A percentile compares a stretch with the other conserved stretches of the same genome.
Evolutionary conservation across 1,140 invertebrate genomes (phyloP).

Genomic region (Pseudomyrmex concolor): DNA sequence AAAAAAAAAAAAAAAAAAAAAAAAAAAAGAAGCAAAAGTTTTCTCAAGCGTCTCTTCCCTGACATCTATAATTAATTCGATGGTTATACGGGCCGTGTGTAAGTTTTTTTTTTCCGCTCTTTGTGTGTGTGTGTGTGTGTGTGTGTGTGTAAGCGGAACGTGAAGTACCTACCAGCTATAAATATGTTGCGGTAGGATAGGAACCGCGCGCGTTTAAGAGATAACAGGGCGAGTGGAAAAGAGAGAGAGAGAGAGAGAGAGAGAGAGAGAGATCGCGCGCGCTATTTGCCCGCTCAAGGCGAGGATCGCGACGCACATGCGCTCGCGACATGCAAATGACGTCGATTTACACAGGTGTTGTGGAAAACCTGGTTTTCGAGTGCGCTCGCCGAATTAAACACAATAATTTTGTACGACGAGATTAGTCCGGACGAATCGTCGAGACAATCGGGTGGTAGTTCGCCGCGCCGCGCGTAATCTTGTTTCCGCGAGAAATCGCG

Average conservation of each 20-base stretch:
- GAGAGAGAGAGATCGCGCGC: slow-evolving; percentile 24
- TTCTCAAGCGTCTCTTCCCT: too few species aligned
- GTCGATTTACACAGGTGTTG: slow-evolving; percentile 68
- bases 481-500: too few species aligned
- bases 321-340: slow-evolving; percentile 56
- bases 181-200: slow-evolving; percentile 52
- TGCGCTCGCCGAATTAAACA: neutral
- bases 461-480: too few species aligned
- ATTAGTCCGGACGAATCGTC: slow-evolving; percentile 7
- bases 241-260: slow-evolving; percentile 7
- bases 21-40: too few species aligned
- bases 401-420: neutral
- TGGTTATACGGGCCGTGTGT: too few species aligned
- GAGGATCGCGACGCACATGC: slow-evolving; percentile 31
- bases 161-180: slow-evolving; percentile 1
- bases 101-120: neutral
- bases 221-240: slow-evolving; percentile 9
- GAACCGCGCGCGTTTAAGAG: neutral
- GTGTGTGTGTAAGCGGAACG: neutral
- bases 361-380: slow-evolving; percentile 1
- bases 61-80: too few species aligned
- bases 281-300: slow-evolving; percentile 24
- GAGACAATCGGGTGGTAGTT: neutral
- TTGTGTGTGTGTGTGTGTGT: neutral
- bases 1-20: neutral